phyloP scores from a whole-genome alignment of 2,888 invertebrate species.

The Hyposoter dolosus region DNA sequence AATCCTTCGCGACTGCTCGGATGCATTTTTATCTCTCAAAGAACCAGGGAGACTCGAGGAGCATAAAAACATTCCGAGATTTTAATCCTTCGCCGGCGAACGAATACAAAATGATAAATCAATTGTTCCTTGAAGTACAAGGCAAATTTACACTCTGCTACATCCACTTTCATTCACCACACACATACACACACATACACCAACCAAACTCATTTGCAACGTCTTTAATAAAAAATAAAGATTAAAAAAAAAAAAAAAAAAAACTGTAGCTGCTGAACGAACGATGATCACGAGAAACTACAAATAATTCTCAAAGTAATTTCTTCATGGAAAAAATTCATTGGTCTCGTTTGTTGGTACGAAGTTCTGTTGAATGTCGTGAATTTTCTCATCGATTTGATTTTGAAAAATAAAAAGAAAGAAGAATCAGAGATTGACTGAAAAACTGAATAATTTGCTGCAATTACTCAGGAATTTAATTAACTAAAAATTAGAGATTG shows the following conservation, averaged over 20 bases:
- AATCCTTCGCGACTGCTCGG: constrained; percentile 44
- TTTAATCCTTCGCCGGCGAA: constrained; percentile 48
- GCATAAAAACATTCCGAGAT: constrained; percentile 33
- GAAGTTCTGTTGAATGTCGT: background rate
- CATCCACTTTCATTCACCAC: constrained; percentile 19
- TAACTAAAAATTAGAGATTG: too few species aligned
- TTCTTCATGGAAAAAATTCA: background rate
- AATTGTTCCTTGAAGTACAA: constrained; percentile 51
- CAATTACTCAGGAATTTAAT: too few species aligned
- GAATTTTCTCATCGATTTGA: background rate
- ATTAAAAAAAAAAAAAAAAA: background rate
- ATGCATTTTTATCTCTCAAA: constrained; percentile 37
- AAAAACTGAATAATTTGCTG: too few species aligned
- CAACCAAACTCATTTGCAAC: background rate
- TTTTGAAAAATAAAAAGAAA: too few species aligned
- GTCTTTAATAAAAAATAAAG: background rate
- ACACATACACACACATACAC: background rate
- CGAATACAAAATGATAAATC: constrained; percentile 53
- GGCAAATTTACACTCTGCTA: constrained; percentile 29
- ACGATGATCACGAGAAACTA: background rate
- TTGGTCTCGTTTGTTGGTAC: background rate
- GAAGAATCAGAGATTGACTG: too few species aligned
- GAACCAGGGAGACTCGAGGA: background rate
- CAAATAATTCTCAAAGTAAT: background rate
- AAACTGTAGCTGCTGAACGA: too few species aligned